phyloP scores from a whole-genome alignment of 1,140 invertebrate genomes.

The Propsilocerus akamusi region DNA sequence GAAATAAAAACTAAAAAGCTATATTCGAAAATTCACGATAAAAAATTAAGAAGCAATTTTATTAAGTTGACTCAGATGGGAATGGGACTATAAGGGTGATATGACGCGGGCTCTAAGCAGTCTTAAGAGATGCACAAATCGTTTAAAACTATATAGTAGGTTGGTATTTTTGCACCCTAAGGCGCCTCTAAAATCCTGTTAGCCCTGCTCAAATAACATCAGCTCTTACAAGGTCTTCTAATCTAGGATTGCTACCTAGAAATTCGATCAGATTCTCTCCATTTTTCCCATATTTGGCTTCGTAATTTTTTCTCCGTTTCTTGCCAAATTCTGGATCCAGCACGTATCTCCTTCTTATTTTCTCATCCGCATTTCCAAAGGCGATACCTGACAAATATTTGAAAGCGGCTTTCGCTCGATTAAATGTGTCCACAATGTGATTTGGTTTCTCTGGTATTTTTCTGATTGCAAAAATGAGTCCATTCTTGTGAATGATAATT shows the following conservation, averaged over 20 bases:
- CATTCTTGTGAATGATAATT: not conserved
- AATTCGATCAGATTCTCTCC: constrained; percentile 10
- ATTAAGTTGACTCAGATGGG: too few relatives aligned
- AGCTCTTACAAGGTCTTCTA: constrained; percentile 8
- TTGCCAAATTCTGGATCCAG: constrained; percentile 11
- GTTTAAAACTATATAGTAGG: not conserved
- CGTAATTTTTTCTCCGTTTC: constrained; percentile 7
- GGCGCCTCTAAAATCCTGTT: not conserved
- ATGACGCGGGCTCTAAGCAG: not conserved
- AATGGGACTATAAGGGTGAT: not conserved
- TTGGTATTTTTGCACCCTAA: not conserved
- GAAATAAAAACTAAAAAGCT: too few relatives aligned
- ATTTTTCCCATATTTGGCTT: constrained; percentile 9
- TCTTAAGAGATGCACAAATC: not conserved
- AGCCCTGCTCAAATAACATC: constrained; percentile 7
- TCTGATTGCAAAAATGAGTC: not conserved
- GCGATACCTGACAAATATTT: constrained; percentile 6
- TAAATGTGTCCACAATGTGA: constrained; percentile 6
- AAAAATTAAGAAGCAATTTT: too few relatives aligned
- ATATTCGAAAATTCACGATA: too few relatives aligned
- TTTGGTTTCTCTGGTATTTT: constrained; percentile 9
- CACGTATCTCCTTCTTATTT: constrained; percentile 3
- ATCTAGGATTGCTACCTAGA: constrained; percentile 10
- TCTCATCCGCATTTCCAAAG: not conserved
- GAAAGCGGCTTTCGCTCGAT: constrained; percentile 8